A percentile compares a stretch with the other conserved stretches of the same genome.
Conservation (phyloP, 2,888 invertebrate genomes). For the Macrosiphum euphorbiae region DNA sequence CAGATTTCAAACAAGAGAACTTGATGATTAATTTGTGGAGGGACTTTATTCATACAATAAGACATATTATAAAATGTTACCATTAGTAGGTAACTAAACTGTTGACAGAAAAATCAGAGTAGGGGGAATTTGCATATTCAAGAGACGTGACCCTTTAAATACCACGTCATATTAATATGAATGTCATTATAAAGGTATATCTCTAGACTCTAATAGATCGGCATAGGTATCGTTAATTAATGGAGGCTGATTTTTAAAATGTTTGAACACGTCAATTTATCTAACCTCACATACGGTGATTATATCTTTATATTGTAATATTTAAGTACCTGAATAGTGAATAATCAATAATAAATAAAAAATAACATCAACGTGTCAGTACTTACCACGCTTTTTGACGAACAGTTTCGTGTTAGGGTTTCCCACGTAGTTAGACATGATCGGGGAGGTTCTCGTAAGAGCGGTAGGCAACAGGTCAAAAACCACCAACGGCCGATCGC, state of each 20-base stretch:
- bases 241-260: neutral
- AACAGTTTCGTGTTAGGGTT: constrained; percentile 42
- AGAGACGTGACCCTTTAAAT: neutral
- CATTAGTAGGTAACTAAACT: neutral
- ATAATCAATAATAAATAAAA: neutral
- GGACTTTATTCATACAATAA: neutral
- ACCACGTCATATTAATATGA: neutral
- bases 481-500: neutral
- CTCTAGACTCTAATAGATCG: too few species aligned
- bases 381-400: constrained; percentile 56
- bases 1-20: neutral
- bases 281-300: neutral
- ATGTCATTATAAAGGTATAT: neutral
- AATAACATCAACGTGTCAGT: neutral
- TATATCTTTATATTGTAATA: neutral
- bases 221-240: neutral
- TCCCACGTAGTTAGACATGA: neutral
- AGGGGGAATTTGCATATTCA: neutral
- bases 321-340: neutral
- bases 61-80: neutral
- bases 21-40: neutral
- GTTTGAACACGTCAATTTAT: neutral
- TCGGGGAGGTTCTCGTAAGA: neutral
- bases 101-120: neutral
- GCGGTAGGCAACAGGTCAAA: neutral